These are phyloP conservation scores for Cossypha heuglini DNA, from an alignment of 2,797 vertebrate genomes.

Conservation along the genomic window DNA sequence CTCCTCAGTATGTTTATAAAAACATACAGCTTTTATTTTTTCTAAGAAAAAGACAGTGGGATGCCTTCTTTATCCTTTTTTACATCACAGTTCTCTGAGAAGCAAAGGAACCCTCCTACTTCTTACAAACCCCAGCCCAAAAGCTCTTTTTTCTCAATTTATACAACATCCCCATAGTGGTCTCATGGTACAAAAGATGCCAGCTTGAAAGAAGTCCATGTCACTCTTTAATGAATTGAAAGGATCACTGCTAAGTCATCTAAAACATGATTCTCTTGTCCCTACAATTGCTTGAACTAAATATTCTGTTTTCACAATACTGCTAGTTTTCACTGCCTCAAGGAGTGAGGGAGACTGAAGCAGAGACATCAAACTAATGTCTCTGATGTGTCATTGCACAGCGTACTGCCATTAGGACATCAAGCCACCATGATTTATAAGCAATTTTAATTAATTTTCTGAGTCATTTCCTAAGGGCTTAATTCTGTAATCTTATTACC, in stretches of 20 bases:
- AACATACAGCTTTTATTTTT: not conserved
- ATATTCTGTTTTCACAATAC: not conserved
- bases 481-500: constrained; percentile 54
- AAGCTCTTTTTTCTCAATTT: not conserved
- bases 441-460: constrained; percentile 62
- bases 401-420: constrained; percentile 19
- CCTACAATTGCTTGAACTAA: not conserved
- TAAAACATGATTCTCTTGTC: not conserved
- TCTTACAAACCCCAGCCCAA: not conserved
- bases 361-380: constrained; percentile 24
- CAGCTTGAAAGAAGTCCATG: not conserved
- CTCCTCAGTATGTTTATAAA: not conserved
- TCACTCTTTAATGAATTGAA: not conserved
- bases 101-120: not conserved
- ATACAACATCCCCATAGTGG: not conserved
- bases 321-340: not conserved
- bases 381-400: constrained; percentile 14
- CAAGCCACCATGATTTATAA: constrained; percentile 36
- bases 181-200: not conserved
- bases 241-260: not conserved
- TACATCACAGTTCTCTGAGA: not conserved
- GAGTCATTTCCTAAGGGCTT: constrained; percentile 46
- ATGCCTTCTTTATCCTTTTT: not conserved
- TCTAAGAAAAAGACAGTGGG: not conserved
- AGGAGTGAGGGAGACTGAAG: not conserved